Evolutionary conservation across 92 coral and sea anemone species (phyloP), one percentile per base, ranked within the genome.

Genomic region (Galaxea fascicularis): DNA sequence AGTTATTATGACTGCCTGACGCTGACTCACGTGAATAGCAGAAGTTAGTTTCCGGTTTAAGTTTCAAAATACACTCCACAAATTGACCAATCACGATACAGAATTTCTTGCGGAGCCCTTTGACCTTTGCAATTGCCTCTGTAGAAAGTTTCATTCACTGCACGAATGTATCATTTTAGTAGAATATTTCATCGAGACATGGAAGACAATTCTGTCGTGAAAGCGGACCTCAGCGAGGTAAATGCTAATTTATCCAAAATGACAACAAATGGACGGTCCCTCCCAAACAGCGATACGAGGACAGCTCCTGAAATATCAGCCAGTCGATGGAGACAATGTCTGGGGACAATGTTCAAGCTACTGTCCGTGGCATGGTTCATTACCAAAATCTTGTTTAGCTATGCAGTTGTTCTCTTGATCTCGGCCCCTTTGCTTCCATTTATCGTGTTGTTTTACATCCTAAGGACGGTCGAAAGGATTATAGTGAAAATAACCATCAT

Each of bases 381-480:
- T 14, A 31, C 77, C 14, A 93, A 91, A 39, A 93, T 98, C 35
- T 60, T 95, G 18, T 41, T 92, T 0, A 78, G 82, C 62, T 84
- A 90, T 27, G 77, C 58, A 10, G 30, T 89, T 8, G 9, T 93
- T 18, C 10, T 85, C 17, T 18, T 80, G 20, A 49, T 88, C 0
- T 75, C 76, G 4, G 17, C 72, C 20, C 65, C 83, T 53, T 13
- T 90, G 57, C 27, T 88, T 25, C 98, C 98, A 0, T 0, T 94
- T 44, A 65, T 87, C 20, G 29, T 77, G 20, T 65, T 77, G 4
- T 88, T 79, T 88, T 89, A 87, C 82, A 16, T 90, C 71, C 57
- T 95, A 49, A 94, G 90, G 86, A 53, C 80, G 65, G 26, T 89
- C 21, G 98, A 95, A 72, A 88, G 59, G 66, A 31, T 71, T 52